Evolutionary conservation across 2,888 invertebrate species (phyloP).

Genomic region (Thumatha senex): DNA sequence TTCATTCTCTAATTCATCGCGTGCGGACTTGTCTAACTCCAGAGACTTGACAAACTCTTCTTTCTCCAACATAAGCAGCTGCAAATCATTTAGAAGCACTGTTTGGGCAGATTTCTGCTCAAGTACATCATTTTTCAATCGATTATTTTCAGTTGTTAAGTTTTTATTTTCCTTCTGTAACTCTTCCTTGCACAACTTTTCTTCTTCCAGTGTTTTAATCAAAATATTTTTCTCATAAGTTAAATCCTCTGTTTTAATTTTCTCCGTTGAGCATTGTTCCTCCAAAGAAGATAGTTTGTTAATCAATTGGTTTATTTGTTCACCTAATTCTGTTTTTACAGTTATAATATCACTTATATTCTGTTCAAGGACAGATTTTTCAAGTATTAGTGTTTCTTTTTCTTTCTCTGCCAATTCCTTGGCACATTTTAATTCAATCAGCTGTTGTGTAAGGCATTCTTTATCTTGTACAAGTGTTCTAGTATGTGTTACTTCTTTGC

Average conservation of each 20-base stretch:
- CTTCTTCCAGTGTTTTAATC: constrained; percentile 19
- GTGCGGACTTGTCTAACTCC: constrained; percentile 38
- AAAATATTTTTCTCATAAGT: constrained; percentile 26
- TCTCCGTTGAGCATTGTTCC: constrained; percentile 14
- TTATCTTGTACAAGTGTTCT: constrained; percentile 36
- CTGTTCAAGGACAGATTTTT: constrained; percentile 33
- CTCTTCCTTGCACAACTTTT: constrained; percentile 13
- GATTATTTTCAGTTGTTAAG: constrained; percentile 21
- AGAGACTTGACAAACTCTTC: constrained; percentile 33
- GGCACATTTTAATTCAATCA: constrained; percentile 46
- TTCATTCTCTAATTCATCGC: constrained; percentile 39
- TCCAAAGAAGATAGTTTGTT: constrained; percentile 20
- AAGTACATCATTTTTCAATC: constrained; percentile 19
- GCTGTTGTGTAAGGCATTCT: constrained; percentile 47
- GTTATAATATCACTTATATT: constrained; percentile 20
- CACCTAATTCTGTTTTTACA: constrained; percentile 16
- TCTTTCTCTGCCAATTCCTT: constrained; percentile 47
- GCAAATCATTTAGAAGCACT: constrained; percentile 30
- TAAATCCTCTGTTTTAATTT: constrained; percentile 11
- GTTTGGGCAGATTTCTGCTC: constrained; percentile 22
- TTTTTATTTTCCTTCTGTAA: constrained; percentile 23
- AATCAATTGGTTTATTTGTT: constrained; percentile 15
- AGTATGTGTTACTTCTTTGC: constrained; percentile 27
- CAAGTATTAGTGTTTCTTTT: constrained; percentile 31
- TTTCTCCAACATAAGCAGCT: constrained; percentile 32